phyloP scores from a whole-genome alignment of 2,888 invertebrate species.

The Drosophila paranaensis region DNA sequence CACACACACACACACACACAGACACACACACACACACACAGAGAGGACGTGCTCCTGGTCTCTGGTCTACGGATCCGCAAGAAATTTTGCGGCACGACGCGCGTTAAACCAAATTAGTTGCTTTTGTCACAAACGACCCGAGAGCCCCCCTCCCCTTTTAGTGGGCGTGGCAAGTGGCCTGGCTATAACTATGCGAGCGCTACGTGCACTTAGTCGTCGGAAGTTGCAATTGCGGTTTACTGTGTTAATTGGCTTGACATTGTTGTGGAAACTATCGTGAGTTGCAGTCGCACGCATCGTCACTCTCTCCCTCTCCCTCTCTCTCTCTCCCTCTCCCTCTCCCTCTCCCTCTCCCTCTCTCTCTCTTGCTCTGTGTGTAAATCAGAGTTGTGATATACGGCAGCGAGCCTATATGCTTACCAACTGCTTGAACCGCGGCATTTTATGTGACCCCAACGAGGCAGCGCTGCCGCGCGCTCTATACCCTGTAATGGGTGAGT shows the following conservation, averaged over 20 bases:
- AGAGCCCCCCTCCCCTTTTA: neutral
- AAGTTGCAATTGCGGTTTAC: slow-evolving; percentile 75
- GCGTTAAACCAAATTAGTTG: slow-evolving; percentile 79
- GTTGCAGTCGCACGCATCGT: slow-evolving; percentile 32
- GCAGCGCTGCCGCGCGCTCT: no score
- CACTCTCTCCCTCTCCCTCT: neutral
- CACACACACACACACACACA: neutral
- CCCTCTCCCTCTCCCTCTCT: no score
- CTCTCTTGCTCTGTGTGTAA: neutral
- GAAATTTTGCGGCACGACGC: slow-evolving; percentile 74
- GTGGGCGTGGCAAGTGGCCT: slow-evolving; percentile 14
- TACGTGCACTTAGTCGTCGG: slow-evolving; percentile 75
- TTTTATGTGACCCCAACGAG: neutral
- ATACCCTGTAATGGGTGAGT: neutral
- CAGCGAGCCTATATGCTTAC: slow-evolving; percentile 15
- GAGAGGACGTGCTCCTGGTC: neutral
- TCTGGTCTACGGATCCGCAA: slow-evolving; percentile 48
- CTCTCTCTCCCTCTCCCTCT: no score
- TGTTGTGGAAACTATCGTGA: slow-evolving; percentile 63
- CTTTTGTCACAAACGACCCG: slow-evolving; percentile 79
- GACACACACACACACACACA: neutral
- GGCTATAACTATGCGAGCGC: slow-evolving; percentile 44
- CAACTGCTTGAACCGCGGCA: slow-evolving; percentile 2
- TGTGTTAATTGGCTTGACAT: slow-evolving; percentile 76
- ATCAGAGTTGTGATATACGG: slow-evolving; percentile 8